Evolutionary conservation across 2,888 invertebrate genomes (phyloP).

Genomic region (Lamellibrachia columna): DNA sequence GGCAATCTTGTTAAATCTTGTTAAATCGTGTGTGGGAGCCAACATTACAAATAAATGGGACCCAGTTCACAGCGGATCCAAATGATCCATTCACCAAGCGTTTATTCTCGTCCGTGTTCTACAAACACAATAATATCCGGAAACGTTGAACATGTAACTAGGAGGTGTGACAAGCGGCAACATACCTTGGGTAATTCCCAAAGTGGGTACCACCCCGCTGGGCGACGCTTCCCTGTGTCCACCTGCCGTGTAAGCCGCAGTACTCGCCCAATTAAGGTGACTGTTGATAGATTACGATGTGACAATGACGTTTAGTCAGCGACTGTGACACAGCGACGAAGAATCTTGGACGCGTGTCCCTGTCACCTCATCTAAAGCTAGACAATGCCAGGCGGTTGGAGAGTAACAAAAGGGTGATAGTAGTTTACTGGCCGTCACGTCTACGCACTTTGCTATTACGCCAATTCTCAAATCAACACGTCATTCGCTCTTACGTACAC

Average conservation of each 20-base stretch:
- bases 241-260: neutral
- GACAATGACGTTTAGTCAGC: neutral
- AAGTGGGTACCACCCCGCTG: neutral
- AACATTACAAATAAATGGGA: neutral
- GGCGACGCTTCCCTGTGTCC: neutral
- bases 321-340: neutral
- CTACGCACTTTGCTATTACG: neutral
- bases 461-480: neutral
- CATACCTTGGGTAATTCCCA: neutral
- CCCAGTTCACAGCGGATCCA: neutral
- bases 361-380: neutral
- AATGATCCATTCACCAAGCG: neutral
- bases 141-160: too few species aligned
- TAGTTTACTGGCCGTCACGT: neutral
- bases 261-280: neutral
- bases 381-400: neutral
- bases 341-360: neutral
- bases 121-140: neutral
- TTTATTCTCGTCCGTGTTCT: neutral
- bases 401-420: neutral
- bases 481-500: too few species aligned
- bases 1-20: too few species aligned
- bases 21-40: too few species aligned
- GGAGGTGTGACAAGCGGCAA: too few species aligned
- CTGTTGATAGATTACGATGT: neutral